Evolutionary conservation across 2,797 vertebrate species (phyloP), one percentile per base, ranked within the genome.

Genomic region (Enteromius fasciolatus): DNA sequence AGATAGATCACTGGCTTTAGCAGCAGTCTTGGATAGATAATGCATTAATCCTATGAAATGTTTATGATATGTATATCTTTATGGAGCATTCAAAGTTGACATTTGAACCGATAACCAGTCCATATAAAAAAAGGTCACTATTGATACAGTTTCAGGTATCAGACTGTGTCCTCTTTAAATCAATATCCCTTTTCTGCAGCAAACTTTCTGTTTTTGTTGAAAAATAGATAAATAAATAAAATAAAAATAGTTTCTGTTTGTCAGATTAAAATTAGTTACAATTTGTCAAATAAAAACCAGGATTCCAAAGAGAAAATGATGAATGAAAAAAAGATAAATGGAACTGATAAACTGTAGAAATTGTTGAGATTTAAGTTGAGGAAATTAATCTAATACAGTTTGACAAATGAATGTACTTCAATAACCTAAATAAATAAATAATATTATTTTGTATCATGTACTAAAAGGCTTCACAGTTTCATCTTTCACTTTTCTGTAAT

Each of bases 281-380:
- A 68, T 18, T 11, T 1, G n/a, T 46, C 31, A 15, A 36, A 41
- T 28, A 61, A 61, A 44, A 76, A 28, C 12, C 11, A 18, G 23
- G 1, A 44, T 39, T 54, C 6, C 6, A 23, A 48, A 31, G 50
- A 54, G 5, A 54, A 54, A n/a, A 73, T 74, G n/a, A 18, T 64
- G 28, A 64, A 64, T 33, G 17, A 17, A 67, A 4, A 28, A n/a
- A n/a, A 10, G 23, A 69, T 25, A 25, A 17, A 69, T 25, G 6
- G 5, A 3, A 17, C 91, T 7, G 25, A 1, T 63, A 87, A 93
- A 91, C 92, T 76, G 57, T 20, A 20, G 80, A 46, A 4, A 46
- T 89, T 90, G 90, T 52, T 20, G 89, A 91, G 88, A 87, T 46
- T 14, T 46, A 46, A 88, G 25, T 33, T 57, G 14, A 61, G 14